phyloP scores from a whole-genome alignment of 2,113 vertebrate genomes.

The Amazona vittata region DNA sequence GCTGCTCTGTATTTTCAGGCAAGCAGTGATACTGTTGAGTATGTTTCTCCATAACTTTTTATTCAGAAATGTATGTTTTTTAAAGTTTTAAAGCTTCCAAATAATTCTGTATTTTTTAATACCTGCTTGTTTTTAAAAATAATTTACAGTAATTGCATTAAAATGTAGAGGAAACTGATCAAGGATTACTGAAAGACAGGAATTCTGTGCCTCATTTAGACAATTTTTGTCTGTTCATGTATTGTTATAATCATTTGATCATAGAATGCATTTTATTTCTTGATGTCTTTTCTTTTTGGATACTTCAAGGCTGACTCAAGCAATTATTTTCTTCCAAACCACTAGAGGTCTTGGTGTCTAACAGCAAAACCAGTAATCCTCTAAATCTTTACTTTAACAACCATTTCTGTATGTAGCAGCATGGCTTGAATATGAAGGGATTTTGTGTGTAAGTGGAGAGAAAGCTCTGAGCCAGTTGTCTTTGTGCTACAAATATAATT shows the following conservation, averaged over 20 bases:
- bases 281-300: slow-evolving; percentile 43
- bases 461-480: background rate
- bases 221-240: background rate
- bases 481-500: background rate
- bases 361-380: slow-evolving; percentile 51
- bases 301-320: slow-evolving; percentile 60
- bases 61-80: background rate
- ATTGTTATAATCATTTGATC: background rate
- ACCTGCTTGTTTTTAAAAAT: background rate
- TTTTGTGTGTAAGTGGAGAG: background rate
- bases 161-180: background rate
- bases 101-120: background rate
- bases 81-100: background rate
- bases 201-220: background rate
- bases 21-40: background rate
- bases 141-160: background rate
- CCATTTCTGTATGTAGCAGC: slow-evolving; percentile 59
- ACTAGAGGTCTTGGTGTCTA: background rate
- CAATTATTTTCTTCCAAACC: slow-evolving; percentile 43
- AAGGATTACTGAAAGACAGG: background rate
- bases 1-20: background rate
- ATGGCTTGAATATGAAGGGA: background rate
- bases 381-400: slow-evolving; percentile 56
- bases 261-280: slow-evolving; percentile 48
- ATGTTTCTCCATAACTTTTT: background rate